Percentiles rank a stretch among this genome's conserved stretches.
These are phyloP conservation scores for Esperia sulphurella DNA, from an alignment of 2,888 invertebrate genomes.

Conservation along the genomic window DNA sequence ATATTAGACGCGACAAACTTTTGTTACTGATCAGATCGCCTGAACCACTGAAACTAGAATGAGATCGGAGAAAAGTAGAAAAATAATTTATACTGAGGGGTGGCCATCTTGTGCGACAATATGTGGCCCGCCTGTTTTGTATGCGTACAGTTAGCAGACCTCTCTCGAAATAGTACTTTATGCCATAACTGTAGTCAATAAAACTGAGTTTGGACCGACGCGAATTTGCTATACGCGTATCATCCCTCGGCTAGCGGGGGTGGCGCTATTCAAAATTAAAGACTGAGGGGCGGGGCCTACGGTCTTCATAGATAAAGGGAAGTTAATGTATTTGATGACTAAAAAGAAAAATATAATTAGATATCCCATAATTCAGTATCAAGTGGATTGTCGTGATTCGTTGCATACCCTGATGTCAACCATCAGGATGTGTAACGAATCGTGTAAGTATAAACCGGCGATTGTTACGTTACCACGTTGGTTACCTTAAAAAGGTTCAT, in stretches of 20 bases:
- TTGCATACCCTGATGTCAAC: too few relatives aligned
- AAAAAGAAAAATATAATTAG: too few relatives aligned
- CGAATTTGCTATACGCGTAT: conserved; percentile 21
- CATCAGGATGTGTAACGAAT: too few relatives aligned
- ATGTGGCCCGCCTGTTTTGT: conserved; percentile 21
- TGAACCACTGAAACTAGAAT: conserved; percentile 31
- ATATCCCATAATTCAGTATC: too few relatives aligned
- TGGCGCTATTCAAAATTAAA: conserved; percentile 41
- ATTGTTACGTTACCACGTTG: too few relatives aligned
- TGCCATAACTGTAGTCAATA: conserved; percentile 22
- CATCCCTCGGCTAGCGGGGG: conserved; percentile 45
- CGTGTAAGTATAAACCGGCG: too few relatives aligned
- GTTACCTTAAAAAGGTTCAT: too few relatives aligned
- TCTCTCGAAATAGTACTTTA: not conserved
- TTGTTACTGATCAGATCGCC: conserved; percentile 6
- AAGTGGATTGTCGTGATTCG: too few relatives aligned
- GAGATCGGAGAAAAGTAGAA: conserved; percentile 23
- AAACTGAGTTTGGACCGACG: conserved; percentile 19
- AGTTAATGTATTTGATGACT: too few relatives aligned
- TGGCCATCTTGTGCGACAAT: conserved; percentile 26
- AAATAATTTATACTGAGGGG: conserved; percentile 59
- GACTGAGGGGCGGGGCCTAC: conserved; percentile 43
- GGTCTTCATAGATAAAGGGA: too few relatives aligned
- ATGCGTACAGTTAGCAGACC: conserved; percentile 7
- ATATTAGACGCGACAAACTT: not conserved